phyloP scores from a whole-genome alignment of 2,888 invertebrate genomes.

The Apamea anceps region DNA sequence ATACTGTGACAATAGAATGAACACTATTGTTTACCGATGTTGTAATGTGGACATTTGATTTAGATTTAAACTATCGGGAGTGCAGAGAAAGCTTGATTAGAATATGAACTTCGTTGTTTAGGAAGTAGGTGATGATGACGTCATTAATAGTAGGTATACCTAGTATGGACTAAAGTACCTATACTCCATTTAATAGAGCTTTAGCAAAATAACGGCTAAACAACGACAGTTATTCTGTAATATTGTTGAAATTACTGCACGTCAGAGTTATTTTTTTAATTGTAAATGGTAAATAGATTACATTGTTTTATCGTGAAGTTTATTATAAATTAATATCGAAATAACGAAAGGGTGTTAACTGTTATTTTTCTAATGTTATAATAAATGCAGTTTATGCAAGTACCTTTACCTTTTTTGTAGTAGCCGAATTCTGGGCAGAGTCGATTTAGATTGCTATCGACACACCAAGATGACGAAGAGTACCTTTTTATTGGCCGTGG shows the following conservation, averaged over 20 bases:
- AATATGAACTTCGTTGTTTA: constrained; percentile 12
- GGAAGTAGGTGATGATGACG: constrained; percentile 25
- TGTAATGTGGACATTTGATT: constrained; percentile 64
- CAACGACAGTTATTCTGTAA: no score
- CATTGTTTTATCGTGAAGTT: neutral
- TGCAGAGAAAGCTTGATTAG: constrained; percentile 56
- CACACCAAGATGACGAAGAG: no score
- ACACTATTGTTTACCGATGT: constrained; percentile 77
- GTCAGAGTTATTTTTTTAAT: neutral
- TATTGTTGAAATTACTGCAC: neutral
- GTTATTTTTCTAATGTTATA: no score
- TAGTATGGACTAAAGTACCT: neutral
- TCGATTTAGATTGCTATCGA: no score
- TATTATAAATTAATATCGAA: no score
- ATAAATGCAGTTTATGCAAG: no score
- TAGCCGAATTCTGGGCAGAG: no score
- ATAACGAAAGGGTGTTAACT: no score
- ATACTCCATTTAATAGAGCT: neutral
- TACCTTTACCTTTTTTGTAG: no score
- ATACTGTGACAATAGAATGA: constrained; percentile 73
- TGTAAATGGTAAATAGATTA: neutral
- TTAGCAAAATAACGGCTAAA: neutral
- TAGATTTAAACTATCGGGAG: constrained; percentile 59
- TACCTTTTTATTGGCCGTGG: no score
- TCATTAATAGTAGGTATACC: neutral